Percentiles rank a stretch among this genome's conserved stretches.
Conservation (phyloP, 2,113 vertebrate genomes). For the Melanotaenia duboulayi region DNA sequence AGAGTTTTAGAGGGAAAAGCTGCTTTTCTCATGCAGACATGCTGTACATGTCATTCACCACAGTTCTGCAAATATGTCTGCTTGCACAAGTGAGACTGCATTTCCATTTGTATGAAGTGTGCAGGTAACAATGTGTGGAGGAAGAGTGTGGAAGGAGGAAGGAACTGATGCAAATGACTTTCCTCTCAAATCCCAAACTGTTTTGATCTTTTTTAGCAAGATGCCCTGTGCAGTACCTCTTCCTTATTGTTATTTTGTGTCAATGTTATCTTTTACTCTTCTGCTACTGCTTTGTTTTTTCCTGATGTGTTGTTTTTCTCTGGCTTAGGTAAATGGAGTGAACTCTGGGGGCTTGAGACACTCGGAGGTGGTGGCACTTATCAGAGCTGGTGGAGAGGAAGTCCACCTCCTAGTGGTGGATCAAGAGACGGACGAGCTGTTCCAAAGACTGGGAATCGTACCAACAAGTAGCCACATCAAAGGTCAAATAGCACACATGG, state of each 20-base stretch:
- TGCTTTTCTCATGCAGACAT: too few relatives aligned
- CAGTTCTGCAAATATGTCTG: too few relatives aligned
- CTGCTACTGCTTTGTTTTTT: background rate
- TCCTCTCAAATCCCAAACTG: slow-evolving; percentile 5
- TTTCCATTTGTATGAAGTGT: background rate
- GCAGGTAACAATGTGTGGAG: background rate
- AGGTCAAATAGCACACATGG: slow-evolving; percentile 75
- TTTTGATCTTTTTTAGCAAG: background rate
- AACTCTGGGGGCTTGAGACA: slow-evolving; percentile 89
- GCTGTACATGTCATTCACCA: too few relatives aligned
- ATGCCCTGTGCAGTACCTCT: background rate
- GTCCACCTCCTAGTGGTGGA: slow-evolving; percentile 91
- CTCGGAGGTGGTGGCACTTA: slow-evolving; percentile 90
- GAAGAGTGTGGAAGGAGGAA: slow-evolving; percentile 28
- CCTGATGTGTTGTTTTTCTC: background rate
- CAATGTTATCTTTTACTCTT: background rate
- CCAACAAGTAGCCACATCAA: slow-evolving; percentile 85
- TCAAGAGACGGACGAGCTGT: slow-evolving; percentile 88
- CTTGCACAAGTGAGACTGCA: background rate
- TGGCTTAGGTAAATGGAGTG: slow-evolving; percentile 89
- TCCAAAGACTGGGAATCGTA: slow-evolving; percentile 86
- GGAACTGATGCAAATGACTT: slow-evolving; percentile 43
- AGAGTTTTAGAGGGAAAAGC: too few relatives aligned
- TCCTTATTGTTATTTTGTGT: slow-evolving; percentile 4
- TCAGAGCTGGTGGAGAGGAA: slow-evolving; percentile 83